Base-by-base conservation (phyloP, 1,140 invertebrate genomes). In the Lineus longissimus region DNA sequence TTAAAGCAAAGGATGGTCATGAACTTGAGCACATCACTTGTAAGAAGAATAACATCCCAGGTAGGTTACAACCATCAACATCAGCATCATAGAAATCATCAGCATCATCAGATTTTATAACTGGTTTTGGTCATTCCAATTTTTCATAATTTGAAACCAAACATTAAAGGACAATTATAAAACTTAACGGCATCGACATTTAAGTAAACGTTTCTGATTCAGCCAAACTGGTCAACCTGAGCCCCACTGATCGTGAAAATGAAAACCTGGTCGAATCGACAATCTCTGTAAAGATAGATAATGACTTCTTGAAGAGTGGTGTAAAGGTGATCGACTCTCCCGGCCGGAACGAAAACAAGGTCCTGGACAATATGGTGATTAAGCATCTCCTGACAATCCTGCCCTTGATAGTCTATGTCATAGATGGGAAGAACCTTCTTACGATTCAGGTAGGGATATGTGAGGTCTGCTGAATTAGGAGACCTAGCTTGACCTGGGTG, bases 311-410 rank as follows among this genome's bases (percentile, higher is more conserved):
- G 41, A 33, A 30, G 25, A 33, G n/a, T 40, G 60, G 60, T 22
- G 41, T 61, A 33, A 40, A 61, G 23, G n/a, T 61, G 9, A 61
- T 61, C 19, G 60, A 61, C 25, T 40, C 60, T 25, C 60, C 60
- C 11, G 60, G 60, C 9, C 23, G 33, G 7, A 61, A 55, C 31
- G 60, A 61, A 31, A 31, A 61, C 31, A 45, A 33, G 19, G 15
- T 25, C 6, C 31, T 61, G 43, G 29, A 31, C 27, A 55, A 54
- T 22, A 17, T 61, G 11, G 25, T 43, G 1, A 54, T 23, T 6
- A 19, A 57, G 17, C 27, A 19, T 17, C 19, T 61, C 22, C n/a
- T 59, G 19, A 31, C 29, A 29, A 55, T 61, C 25, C 51, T 61
- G 13, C 60, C 60, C 17, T 7, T 61, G 2, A 55, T 61, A 17